Evolutionary conservation across 2,113 vertebrate species (phyloP), one percentile per base, ranked within the genome.

Genomic region (Engystomops pustulosus): DNA sequence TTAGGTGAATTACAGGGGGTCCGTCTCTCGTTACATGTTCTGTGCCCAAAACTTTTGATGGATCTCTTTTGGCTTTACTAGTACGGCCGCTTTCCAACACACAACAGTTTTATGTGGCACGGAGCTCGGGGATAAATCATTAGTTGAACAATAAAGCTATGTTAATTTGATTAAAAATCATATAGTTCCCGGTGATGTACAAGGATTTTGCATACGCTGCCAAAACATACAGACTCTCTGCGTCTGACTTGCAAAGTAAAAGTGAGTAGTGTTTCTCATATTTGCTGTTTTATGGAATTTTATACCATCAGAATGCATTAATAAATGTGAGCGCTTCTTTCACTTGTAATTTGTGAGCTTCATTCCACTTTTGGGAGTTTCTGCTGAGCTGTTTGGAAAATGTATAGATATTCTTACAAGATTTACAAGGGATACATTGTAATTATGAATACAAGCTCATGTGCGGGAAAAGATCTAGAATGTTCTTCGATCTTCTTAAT

Each of bases 91-190:
- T 78, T 78, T 78, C 75, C 75, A 78, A 38, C 32, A 23, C 75
- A 60, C 75, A 60, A 78, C 75, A 78, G 75, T 78, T 78, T 78
- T 78, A 78, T 78, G 75, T 78, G 75, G 51, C 75, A 60, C 75
- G 60, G 75, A 5, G 34, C 34, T 60, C 25, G 34, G 75, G 53
- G 51, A 78, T 78, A 78, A 78, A 78, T 78, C 75, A 58, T 78
- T 78, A 78, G 75, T 6, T 15, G 75, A 78, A 78, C 75, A 78
- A 78, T 55, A 78, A 78, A 78, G 51, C 75, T 78, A 78, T 78
- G 75, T 78, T 78, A 78, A 78, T 78, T 78, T 78, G 53, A 78
- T 78, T 78, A 78, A 78, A 78, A 78, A 78, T 36, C 75, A 78
- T 78, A 78, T 38, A 60, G 75, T 78, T 78, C 53, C 34, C 25